A percentile compares a stretch with the other conserved stretches of the same genome.
These are phyloP conservation scores for Pollenia labialis DNA, from an alignment of 2,888 invertebrate species.

Conservation along the genomic window DNA sequence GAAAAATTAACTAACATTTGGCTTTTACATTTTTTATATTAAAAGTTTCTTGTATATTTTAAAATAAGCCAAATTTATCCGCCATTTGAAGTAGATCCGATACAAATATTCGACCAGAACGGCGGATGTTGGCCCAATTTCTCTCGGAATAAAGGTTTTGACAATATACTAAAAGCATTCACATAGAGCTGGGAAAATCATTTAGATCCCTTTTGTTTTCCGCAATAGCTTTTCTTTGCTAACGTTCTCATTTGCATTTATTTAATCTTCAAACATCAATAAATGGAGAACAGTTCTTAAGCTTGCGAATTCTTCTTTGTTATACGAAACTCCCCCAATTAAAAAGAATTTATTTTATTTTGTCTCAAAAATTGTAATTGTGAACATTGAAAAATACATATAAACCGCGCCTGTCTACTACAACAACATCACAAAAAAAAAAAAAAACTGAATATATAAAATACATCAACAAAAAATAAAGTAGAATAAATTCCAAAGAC, in stretches of 20 bases:
- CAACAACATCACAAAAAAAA: constrained; percentile 43
- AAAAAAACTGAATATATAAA: constrained; percentile 14
- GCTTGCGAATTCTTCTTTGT: not conserved
- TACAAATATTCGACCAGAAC: too few species aligned
- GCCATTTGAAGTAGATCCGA: too few species aligned
- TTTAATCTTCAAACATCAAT: not conserved
- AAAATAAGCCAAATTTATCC: too few species aligned
- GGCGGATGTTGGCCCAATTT: too few species aligned
- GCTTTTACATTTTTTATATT: too few species aligned
- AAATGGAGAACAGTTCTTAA: too few species aligned
- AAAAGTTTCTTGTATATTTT: too few species aligned
- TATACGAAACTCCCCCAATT: not conserved
- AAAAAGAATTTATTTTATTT: not conserved
- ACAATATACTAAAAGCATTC: too few species aligned
- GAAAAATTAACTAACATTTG: too few species aligned
- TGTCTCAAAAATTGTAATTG: not conserved
- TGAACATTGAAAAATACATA: constrained; percentile 30
- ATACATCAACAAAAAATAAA: constrained; percentile 16
- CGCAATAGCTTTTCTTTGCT: not conserved
- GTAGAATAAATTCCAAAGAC: constrained; percentile 1
- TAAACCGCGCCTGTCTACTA: constrained; percentile 66
- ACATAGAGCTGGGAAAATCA: too few species aligned
- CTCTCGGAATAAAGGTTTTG: too few species aligned
- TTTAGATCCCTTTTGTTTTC: too few species aligned
- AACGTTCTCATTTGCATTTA: not conserved